A percentile compares a stretch with the other conserved stretches of the same genome.
phyloP scores from a whole-genome alignment of 2,888 invertebrate species.

The Scrobipalpa atriplicella region DNA sequence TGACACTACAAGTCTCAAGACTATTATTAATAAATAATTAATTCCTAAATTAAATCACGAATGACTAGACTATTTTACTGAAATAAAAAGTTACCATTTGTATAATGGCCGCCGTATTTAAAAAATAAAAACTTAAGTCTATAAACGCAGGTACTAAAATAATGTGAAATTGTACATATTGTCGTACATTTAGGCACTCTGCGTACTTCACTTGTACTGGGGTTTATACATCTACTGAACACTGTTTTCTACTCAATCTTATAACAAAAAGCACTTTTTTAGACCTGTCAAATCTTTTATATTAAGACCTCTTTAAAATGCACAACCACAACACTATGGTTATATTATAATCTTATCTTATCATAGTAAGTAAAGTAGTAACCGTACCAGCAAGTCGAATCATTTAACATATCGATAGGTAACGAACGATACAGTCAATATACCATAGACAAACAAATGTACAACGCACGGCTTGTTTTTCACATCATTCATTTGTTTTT shows the following conservation, averaged over 20 bases:
- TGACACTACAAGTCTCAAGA: constrained; percentile 37
- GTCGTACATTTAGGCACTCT: constrained; percentile 77
- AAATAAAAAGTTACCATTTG: not conserved
- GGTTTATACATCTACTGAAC: constrained; percentile 70
- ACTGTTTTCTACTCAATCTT: constrained; percentile 60
- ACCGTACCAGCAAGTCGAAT: too few species aligned
- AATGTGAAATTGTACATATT: constrained; percentile 65
- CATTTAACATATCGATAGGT: too few species aligned
- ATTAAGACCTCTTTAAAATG: not conserved
- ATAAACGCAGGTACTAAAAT: constrained; percentile 43
- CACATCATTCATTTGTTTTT: too few species aligned
- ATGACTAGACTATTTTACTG: constrained; percentile 24
- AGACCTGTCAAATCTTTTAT: not conserved
- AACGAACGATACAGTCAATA: too few species aligned
- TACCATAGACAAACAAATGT: too few species aligned
- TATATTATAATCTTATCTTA: too few species aligned
- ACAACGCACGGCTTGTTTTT: too few species aligned
- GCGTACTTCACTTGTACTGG: constrained; percentile 65
- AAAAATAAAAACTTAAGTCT: constrained; percentile 22
- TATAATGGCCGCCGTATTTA: constrained; percentile 1
- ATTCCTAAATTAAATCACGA: constrained; percentile 7
- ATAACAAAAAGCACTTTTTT: constrained; percentile 68
- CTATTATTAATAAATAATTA: constrained; percentile 19
- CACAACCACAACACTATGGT: constrained; percentile 4
- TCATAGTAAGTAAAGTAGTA: too few species aligned